Conservation (phyloP, 2,888 invertebrate species). For the Oscheius onirici region DNA sequence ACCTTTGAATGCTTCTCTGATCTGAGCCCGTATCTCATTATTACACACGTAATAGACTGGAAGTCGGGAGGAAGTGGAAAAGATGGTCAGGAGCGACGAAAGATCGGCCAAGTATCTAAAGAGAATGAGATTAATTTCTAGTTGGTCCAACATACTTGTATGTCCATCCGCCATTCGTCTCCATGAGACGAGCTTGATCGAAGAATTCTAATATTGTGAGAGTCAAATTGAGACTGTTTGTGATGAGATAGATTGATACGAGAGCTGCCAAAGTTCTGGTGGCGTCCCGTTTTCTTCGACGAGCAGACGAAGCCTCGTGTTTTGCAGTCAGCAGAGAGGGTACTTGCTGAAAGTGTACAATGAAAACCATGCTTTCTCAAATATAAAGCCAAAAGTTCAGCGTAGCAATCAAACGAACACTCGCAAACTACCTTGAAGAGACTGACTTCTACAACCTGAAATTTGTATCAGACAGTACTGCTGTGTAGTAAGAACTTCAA, state of each 20-base stretch:
- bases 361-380: not conserved
- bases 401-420: too few relatives aligned
- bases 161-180: conserved; percentile 47
- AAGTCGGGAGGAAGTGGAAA: conserved; percentile 53
- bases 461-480: not conserved
- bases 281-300: conserved; percentile 50
- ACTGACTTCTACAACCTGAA: conserved; percentile 18
- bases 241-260: conserved; percentile 55
- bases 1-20: conserved; percentile 31
- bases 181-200: conserved; percentile 41
- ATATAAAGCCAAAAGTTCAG: not conserved
- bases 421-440: conserved; percentile 17
- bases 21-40: conserved; percentile 44
- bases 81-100: conserved; percentile 56
- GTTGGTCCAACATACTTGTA: conserved; percentile 54
- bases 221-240: conserved; percentile 54
- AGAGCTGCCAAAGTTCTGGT: conserved; percentile 54
- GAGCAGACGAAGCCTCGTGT: conserved; percentile 40
- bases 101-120: conserved; percentile 56
- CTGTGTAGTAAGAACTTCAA: not conserved
- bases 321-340: conserved; percentile 31
- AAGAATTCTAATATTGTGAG: conserved; percentile 57
- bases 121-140: not conserved
- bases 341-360: conserved; percentile 6
- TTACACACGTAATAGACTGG: conserved; percentile 57